Evolutionary conservation across 2,797 vertebrate genomes (phyloP), one percentile per base, ranked within the genome.

Genomic region (Poeciliopsis paucimaculata): DNA sequence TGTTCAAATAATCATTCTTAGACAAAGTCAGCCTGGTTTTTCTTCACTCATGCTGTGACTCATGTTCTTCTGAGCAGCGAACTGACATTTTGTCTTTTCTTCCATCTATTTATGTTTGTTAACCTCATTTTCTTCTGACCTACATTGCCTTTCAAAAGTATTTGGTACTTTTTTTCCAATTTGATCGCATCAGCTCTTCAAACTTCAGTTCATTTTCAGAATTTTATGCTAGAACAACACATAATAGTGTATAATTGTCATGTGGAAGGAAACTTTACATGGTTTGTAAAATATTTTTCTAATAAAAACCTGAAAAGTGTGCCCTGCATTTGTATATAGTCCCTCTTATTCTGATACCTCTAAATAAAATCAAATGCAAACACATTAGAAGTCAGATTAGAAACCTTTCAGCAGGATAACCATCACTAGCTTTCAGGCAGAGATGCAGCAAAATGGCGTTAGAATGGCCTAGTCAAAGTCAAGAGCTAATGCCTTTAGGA

Each of bases 1-100:
- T 41, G 9, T 51, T 51, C 49, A 64, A 34, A 62, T 34, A 76
- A 36, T 9, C 6, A 5, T 64, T 77, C 73, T 34, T 39, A 31
- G 5, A 81, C 31, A 53, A 51, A 31, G 41, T 16, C 16, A 36
- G 26, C 49, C 12, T 7, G 18, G 39, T 43, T 75, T 51, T 81
- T 23, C 5, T 78, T 57, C 39, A 49, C 34, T 77, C 53, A 26
- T 39, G 39, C 34, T 75, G 10, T 77, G 66, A 75, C 51, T 78
- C 76, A 72, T 72, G 66, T 62, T 72, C 41, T 62, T 43, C 71
- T 74, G 57, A 43, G 64, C 49, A 36, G 39, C 18, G 28, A 53
- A 4, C 34, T 78, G 81, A 71, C 62, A 45, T 78, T 34, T 70
- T 41, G 18, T 55, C 20, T 43, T 57, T 55, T 2, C 51, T 49